Evolutionary conservation across 2,888 invertebrate genomes (phyloP), one percentile per base, ranked within the genome.

Genomic region (Heteromyza rotundicornis): DNA sequence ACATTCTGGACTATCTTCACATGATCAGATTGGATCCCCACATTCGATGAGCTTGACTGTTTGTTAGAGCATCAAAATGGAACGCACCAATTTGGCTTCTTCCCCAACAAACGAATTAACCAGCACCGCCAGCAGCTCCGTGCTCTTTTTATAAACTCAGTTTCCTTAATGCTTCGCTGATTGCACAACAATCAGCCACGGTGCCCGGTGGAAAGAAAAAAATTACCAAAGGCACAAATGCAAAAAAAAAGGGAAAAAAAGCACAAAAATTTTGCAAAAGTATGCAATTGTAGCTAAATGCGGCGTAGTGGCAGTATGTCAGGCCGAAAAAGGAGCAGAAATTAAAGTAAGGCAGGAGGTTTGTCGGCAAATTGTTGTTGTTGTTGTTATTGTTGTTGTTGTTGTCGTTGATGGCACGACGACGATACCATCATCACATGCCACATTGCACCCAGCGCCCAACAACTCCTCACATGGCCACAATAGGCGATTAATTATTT

Each of bases 331-430:
- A 78, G 79, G 77, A 79, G 77, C 69, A 71, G 70, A 74, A 80
- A 77, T 74, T 75, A 71, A 80, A 81, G 80, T 80, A 81, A 80
- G 80, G 82, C 80, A 80, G 82, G 81, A 80, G 82, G 80, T 80
- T 80, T 79, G 75, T 80, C 77, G 80, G 71, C 63, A 71, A 73
- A n/a, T 62, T 63, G 63, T n/a, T n/a, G n/a, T n/a, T n/a, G n/a
- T n/a, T n/a, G n/a, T n/a, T n/a, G n/a, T n/a, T n/a, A n/a, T n/a
- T n/a, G n/a, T n/a, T n/a, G n/a, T n/a, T n/a, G n/a, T n/a, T n/a
- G n/a, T n/a, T n/a, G n/a, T n/a, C n/a, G n/a, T n/a, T n/a, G n/a
- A n/a, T n/a, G n/a, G n/a, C n/a, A n/a, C n/a, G n/a, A n/a, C n/a
- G n/a, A n/a, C n/a, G n/a, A n/a, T n/a, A n/a, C n/a, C n/a, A n/a